Conservation (phyloP, 2,888 invertebrate species). For the Drosophila pseudotakahashii region DNA sequence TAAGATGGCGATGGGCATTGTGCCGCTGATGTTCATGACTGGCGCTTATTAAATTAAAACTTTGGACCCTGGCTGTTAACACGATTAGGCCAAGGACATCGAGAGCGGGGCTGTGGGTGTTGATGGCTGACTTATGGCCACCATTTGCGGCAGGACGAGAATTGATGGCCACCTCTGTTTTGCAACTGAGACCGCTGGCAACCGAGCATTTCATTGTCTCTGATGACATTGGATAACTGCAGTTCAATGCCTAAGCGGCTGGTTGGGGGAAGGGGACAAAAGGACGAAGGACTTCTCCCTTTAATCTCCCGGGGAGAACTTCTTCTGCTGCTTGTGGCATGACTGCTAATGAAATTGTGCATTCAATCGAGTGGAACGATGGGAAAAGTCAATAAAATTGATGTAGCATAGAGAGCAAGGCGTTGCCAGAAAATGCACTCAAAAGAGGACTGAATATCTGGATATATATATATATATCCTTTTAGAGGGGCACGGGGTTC, state of each 20-base stretch:
- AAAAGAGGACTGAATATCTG: slow-evolving; percentile 1
- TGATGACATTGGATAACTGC: slow-evolving; percentile 55
- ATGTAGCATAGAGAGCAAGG: slow-evolving; percentile 69
- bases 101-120: neutral
- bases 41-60: slow-evolving; percentile 69
- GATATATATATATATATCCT: slow-evolving; percentile 19
- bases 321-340: slow-evolving; percentile 68
- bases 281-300: slow-evolving; percentile 4
- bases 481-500: neutral
- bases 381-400: slow-evolving; percentile 83
- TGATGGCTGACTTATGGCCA: slow-evolving; percentile 49
- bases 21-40: slow-evolving; percentile 38
- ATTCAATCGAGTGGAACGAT: slow-evolving; percentile 83
- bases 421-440: slow-evolving; percentile 52
- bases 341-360: slow-evolving; percentile 84
- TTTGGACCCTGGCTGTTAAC: slow-evolving; percentile 60
- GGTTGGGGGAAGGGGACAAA: neutral
- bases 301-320: slow-evolving; percentile 25
- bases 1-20: slow-evolving; percentile 41
- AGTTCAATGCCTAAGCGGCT: slow-evolving; percentile 39
- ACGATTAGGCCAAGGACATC: slow-evolving; percentile 54
- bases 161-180: slow-evolving; percentile 41
- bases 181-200: slow-evolving; percentile 27
- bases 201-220: slow-evolving; percentile 33
- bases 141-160: slow-evolving; percentile 33